Evolutionary conservation across 2,113 vertebrate species (phyloP).

Genomic region (Pleuronectes platessa): DNA sequence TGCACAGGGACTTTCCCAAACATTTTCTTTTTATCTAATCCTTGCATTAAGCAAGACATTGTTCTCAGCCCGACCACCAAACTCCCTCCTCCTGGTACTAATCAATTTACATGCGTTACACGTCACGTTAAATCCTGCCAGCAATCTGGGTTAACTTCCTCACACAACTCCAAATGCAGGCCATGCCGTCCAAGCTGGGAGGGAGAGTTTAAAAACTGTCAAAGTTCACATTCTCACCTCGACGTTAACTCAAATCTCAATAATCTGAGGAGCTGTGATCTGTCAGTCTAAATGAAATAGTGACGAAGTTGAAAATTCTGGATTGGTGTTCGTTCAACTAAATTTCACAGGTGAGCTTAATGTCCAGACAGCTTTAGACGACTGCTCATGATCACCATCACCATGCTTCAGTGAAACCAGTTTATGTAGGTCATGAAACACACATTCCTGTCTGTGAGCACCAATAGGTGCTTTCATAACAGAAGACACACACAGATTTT

Average conservation of each 20-base stretch:
- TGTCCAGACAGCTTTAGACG: conserved; percentile 27
- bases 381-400: conserved; percentile 1
- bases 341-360: conserved; percentile 7
- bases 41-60: conserved; percentile 10
- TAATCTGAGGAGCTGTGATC: background rate
- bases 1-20: background rate
- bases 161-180: conserved; percentile 36
- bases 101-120: conserved; percentile 70
- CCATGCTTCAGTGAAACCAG: background rate
- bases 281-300: background rate
- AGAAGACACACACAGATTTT: background rate
- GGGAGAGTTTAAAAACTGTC: conserved; percentile 8
- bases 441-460: background rate
- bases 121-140: conserved; percentile 45
- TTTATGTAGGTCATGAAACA: background rate
- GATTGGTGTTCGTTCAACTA: conserved; percentile 22
- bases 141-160: conserved; percentile 20
- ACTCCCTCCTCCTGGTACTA: conserved; percentile 31
- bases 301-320: background rate
- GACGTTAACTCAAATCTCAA: background rate
- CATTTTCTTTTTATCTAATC: conserved; percentile 10
- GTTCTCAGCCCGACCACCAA: conserved; percentile 24
- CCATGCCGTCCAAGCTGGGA: background rate
- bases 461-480: background rate
- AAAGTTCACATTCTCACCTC: background rate